phyloP scores from a whole-genome alignment of 2,113 vertebrate genomes.

The Cheilinus undulatus region DNA sequence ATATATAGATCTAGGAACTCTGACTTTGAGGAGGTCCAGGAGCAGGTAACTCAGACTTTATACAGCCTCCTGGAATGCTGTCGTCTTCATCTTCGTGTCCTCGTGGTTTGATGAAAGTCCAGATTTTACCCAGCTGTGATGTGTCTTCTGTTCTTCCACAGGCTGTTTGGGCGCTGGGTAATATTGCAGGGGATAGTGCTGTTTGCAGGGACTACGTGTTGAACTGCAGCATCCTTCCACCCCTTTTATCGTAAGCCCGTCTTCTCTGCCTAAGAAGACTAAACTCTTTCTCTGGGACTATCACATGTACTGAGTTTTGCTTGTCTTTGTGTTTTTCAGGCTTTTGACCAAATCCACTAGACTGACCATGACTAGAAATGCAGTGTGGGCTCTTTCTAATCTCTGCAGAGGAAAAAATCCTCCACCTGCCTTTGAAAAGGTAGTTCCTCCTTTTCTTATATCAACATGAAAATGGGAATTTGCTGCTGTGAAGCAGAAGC shows the following conservation, averaged over 20 bases:
- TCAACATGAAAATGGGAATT: too few relatives aligned
- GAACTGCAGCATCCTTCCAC: constrained; percentile 96
- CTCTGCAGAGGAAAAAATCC: constrained; percentile 98
- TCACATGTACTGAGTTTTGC: neutral
- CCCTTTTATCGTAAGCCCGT: constrained; percentile 91
- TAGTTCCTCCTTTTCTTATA: constrained; percentile 57
- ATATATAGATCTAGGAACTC: too few relatives aligned
- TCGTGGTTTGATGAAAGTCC: neutral
- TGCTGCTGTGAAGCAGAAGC: too few relatives aligned
- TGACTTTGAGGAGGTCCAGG: too few relatives aligned
- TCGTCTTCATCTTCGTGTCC: neutral
- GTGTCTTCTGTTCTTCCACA: constrained; percentile 61
- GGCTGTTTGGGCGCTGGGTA: constrained; percentile 99
- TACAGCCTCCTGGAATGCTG: too few relatives aligned
- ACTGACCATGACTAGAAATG: constrained; percentile 98
- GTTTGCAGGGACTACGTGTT: constrained; percentile 97
- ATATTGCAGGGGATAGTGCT: constrained; percentile 98
- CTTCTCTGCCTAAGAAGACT: neutral
- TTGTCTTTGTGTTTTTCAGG: constrained; percentile 75
- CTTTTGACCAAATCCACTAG: constrained; percentile 96
- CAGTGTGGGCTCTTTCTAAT: constrained; percentile 98
- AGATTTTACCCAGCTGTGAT: neutral
- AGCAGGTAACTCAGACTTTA: too few relatives aligned
- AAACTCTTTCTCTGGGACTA: neutral
- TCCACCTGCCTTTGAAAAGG: constrained; percentile 96